A percentile compares a stretch with the other conserved stretches of the same genome.
Conservation (phyloP, 2,797 vertebrate genomes). For the Mycteria americana region DNA sequence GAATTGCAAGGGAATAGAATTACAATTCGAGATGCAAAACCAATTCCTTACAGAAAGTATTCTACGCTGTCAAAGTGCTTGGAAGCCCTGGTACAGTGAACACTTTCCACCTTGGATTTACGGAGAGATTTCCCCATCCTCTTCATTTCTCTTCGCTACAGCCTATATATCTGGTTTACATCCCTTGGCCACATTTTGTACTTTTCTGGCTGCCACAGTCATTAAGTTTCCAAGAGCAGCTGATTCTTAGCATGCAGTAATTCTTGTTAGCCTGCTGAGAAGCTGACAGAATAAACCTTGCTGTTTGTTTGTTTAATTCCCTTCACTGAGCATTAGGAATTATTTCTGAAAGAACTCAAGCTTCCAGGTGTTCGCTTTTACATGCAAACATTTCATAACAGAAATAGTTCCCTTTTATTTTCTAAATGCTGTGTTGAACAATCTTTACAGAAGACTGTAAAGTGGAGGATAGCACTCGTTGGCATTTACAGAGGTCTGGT, state of each 20-base stretch:
- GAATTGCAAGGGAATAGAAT: neutral
- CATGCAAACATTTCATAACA: neutral
- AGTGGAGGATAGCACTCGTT: accelerated
- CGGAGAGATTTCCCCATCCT: neutral
- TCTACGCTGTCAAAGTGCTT: neutral
- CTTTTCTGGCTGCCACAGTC: constrained; percentile 10
- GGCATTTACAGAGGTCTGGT: neutral
- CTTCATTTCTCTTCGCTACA: neutral
- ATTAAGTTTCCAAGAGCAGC: constrained; percentile 43
- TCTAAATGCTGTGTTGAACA: neutral
- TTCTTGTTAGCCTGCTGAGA: constrained; percentile 52
- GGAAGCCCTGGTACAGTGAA: neutral
- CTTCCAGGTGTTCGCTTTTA: constrained; percentile 37
- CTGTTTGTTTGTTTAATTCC: constrained; percentile 58
- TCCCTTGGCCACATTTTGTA: neutral
- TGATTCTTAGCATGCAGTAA: constrained; percentile 43
- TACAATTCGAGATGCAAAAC: neutral
- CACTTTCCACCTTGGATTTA: neutral
- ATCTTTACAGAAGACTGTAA: neutral
- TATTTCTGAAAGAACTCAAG: constrained; percentile 3
- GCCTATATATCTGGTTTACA: neutral
- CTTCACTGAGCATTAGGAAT: constrained; percentile 43
- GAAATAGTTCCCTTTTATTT: neutral
- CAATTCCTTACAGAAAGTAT: neutral
- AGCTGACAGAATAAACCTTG: constrained; percentile 50